These are phyloP conservation scores for Tetraodon nigroviridis DNA, from an alignment of 2,113 vertebrate genomes.

Conservation along the genomic window DNA sequence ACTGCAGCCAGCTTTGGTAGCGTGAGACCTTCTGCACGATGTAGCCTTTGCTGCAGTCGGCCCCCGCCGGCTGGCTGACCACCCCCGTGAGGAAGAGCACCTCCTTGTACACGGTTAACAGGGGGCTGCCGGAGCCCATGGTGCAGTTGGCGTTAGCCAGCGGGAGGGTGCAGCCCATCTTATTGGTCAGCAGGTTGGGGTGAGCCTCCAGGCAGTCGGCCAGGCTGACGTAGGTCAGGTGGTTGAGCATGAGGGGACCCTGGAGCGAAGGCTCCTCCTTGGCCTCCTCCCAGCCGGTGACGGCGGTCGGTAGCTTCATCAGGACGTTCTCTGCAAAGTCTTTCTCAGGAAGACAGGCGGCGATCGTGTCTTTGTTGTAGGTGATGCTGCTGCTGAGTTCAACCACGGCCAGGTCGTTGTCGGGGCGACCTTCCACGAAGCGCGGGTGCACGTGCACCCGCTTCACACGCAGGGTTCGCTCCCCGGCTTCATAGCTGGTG, in stretches of 20 bases:
- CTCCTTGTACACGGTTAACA: constrained; percentile 68
- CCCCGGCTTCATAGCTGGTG: constrained; percentile 16
- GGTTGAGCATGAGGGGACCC: constrained; percentile 59
- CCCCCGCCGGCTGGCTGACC: constrained; percentile 53
- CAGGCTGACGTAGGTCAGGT: constrained; percentile 59
- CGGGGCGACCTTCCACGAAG: constrained; percentile 45
- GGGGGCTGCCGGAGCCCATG: constrained; percentile 69
- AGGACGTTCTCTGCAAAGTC: constrained; percentile 73
- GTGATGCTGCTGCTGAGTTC: constrained; percentile 63
- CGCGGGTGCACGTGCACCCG: constrained; percentile 55
- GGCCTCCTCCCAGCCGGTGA: constrained; percentile 69
- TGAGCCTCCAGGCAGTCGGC: constrained; percentile 53
- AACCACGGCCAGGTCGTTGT: constrained; percentile 72
- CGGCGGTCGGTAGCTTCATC: constrained; percentile 42
- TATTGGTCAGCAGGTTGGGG: constrained; percentile 66
- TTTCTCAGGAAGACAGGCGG: constrained; percentile 71
- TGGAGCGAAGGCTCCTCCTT: constrained; percentile 4
- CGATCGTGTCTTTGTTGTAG: constrained; percentile 36
- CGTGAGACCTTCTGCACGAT: constrained; percentile 76
- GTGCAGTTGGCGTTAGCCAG: constrained; percentile 61
- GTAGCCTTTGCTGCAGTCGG: constrained; percentile 66
- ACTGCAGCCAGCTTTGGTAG: constrained; percentile 65
- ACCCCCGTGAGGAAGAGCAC: constrained; percentile 75
- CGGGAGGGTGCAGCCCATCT: constrained; percentile 70
- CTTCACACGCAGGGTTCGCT: constrained; percentile 52